Conservation (phyloP, 2,113 vertebrate species). For the Rhizomys pruinosus region DNA sequence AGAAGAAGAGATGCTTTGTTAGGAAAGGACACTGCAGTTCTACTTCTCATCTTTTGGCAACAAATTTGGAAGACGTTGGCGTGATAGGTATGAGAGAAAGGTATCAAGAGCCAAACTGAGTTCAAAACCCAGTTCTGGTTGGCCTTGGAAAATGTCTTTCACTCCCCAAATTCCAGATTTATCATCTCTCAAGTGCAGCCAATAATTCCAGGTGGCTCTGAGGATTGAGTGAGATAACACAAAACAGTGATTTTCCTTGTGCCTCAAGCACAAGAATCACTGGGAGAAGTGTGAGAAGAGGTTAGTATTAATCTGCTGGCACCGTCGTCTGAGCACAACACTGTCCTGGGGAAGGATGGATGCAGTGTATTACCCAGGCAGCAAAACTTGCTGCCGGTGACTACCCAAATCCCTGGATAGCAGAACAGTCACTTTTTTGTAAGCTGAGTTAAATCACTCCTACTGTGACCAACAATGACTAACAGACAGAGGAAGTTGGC, state of each 20-base stretch:
- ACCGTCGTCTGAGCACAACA: not conserved
- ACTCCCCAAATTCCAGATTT: not conserved
- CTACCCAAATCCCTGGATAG: not conserved
- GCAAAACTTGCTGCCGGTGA: not conserved
- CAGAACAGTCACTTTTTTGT: conserved; percentile 49
- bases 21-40: not conserved
- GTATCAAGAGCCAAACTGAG: not conserved
- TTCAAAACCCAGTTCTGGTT: not conserved
- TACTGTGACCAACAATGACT: conserved; percentile 60
- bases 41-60: not conserved
- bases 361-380: not conserved
- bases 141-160: not conserved
- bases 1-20: not conserved
- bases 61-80: not conserved
- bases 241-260: not conserved
- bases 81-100: not conserved
- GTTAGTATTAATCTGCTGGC: not conserved
- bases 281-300: too few relatives aligned
- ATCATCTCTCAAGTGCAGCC: conserved; percentile 31
- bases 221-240: not conserved
- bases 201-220: conserved; percentile 9
- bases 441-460: conserved; percentile 51
- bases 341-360: not conserved
- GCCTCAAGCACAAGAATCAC: not conserved
- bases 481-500: conserved; percentile 57